Percentiles rank a stretch among this genome's conserved stretches.
Conservation (phyloP, 1,140 invertebrate species). For the Apis laboriosa region DNA sequence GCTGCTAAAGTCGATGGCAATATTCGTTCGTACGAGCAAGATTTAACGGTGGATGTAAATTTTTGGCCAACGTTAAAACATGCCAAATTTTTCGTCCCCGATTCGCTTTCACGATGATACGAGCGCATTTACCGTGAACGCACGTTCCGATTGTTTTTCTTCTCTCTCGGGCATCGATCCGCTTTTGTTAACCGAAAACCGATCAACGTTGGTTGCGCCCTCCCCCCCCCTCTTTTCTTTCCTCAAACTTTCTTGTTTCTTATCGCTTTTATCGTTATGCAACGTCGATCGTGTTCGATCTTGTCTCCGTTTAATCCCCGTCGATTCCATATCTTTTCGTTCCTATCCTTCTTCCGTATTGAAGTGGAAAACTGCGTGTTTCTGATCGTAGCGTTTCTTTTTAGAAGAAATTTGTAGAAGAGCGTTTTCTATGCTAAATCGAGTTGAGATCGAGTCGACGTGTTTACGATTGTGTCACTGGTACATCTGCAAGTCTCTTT, state of each 20-base stretch:
- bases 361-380: background rate
- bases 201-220: too few relatives aligned
- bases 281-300: background rate
- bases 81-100: conserved; percentile 63
- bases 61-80: conserved; percentile 63
- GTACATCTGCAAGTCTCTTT: conserved; percentile 39
- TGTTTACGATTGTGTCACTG: conserved; percentile 48
- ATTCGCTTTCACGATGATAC: conserved; percentile 57
- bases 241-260: background rate
- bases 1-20: conserved; percentile 45
- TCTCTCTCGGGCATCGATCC: background rate
- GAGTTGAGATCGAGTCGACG: conserved; percentile 33
- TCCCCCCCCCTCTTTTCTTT: background rate
- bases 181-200: background rate
- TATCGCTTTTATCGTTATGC: background rate
- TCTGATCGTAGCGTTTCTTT: background rate
- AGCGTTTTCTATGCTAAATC: conserved; percentile 37
- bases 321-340: background rate
- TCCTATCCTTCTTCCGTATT: too few relatives aligned
- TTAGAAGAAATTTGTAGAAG: background rate
- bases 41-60: conserved; percentile 67
- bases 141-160: conserved; percentile 10
- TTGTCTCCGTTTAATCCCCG: background rate
- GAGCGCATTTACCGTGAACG: conserved; percentile 19
- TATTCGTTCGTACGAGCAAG: background rate